These are phyloP conservation scores for Cyclura pinguis DNA, from an alignment of 2,797 vertebrate genomes.

Conservation along the genomic window DNA sequence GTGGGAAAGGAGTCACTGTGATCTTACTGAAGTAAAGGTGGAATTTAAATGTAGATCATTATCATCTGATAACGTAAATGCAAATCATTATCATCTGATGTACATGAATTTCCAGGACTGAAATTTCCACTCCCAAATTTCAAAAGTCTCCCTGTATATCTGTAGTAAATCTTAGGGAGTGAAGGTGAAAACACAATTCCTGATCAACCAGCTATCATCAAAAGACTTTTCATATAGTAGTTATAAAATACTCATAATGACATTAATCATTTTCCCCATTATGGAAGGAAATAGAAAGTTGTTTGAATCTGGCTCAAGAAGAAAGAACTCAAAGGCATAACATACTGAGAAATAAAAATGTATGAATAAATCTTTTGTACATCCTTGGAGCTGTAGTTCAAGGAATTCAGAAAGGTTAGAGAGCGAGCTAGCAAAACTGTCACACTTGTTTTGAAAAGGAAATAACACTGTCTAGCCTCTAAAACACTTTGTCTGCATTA, in stretches of 20 bases:
- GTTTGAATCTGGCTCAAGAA: conserved; percentile 50
- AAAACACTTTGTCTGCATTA: conserved; percentile 16
- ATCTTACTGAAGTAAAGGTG: background rate
- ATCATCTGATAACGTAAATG: background rate
- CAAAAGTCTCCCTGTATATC: background rate
- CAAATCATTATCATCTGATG: background rate
- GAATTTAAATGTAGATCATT: background rate
- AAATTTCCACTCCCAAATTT: background rate
- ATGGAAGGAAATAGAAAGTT: conserved; percentile 29
- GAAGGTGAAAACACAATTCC: background rate
- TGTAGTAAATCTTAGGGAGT: background rate
- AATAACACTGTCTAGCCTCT: conserved; percentile 24
- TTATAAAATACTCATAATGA: background rate
- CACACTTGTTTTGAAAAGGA: conserved; percentile 21
- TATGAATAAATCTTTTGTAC: conserved; percentile 10
- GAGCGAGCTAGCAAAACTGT: conserved; percentile 16
- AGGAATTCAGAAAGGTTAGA: conserved; percentile 48
- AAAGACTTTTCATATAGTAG: background rate
- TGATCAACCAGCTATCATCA: background rate
- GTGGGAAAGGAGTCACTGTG: background rate
- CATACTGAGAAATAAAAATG: conserved; percentile 31
- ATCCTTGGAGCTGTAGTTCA: conserved; percentile 50
- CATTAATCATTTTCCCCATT: conserved; percentile 20
- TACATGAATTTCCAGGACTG: background rate
- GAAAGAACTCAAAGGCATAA: background rate